Conservation (phyloP, 2,888 invertebrate species). For the Myathropa florea region DNA sequence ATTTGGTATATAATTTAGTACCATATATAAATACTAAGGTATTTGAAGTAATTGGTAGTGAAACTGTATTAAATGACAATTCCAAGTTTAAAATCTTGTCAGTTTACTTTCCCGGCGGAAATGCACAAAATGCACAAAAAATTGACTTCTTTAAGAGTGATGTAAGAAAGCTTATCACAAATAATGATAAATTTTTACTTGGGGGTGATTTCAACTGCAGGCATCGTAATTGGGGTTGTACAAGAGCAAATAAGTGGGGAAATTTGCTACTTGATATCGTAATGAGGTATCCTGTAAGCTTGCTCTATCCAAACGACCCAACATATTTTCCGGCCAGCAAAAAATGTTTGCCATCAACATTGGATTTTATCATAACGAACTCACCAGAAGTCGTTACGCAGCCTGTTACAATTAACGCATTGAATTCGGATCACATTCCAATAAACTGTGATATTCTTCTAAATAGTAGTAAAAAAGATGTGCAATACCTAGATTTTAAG, state of each 20-base stretch:
- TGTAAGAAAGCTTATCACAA: no score
- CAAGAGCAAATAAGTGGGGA: no score
- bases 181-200: no score
- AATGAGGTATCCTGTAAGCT: slow-evolving; percentile 7
- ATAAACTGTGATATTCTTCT: slow-evolving; percentile 9
- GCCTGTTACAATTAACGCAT: neutral
- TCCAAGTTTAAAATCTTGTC: no score
- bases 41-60: no score
- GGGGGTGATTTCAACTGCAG: no score
- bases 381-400: neutral
- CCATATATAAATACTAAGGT: no score
- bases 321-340: slow-evolving; percentile 16
- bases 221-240: no score
- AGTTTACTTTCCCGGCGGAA: no score
- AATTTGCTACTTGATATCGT: neutral
- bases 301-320: slow-evolving; percentile 24
- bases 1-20: no score
- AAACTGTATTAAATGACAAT: no score
- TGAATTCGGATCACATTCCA: neutral
- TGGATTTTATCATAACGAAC: neutral
- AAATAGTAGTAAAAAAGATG: neutral
- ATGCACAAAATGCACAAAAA: no score
- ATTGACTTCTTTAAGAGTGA: neutral
- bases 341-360: neutral
- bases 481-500: slow-evolving; percentile 12